These are phyloP conservation scores for Stenurella melanura DNA, from an alignment of 2,888 invertebrate genomes.

Conservation along the genomic window DNA sequence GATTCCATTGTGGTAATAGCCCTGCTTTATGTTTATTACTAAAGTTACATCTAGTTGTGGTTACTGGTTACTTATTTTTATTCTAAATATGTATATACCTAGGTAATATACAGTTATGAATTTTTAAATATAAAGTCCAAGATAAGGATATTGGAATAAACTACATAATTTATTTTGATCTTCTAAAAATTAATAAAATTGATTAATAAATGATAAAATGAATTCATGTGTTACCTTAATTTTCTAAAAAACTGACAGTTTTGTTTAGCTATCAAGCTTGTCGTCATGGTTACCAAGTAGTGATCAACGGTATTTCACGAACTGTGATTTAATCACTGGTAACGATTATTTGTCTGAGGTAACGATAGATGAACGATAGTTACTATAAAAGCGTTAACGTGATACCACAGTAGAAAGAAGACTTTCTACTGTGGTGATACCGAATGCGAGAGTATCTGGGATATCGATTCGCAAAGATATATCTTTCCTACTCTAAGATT, in stretches of 20 bases:
- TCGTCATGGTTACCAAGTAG: conserved; percentile 10
- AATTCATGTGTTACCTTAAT: not conserved
- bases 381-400: no score
- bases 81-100: not conserved
- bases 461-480: no score
- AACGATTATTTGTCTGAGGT: no score
- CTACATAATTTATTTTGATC: not conserved
- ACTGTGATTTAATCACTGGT: no score
- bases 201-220: not conserved
- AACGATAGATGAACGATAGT: no score
- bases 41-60: no score
- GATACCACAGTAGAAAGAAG: no score
- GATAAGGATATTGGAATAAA: not conserved
- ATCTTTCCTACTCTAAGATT: no score
- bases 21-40: not conserved
- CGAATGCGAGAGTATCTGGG: no score
- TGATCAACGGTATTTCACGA: no score
- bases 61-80: not conserved
- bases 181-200: not conserved
- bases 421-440: no score
- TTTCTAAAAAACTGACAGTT: not conserved
- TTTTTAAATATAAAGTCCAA: not conserved
- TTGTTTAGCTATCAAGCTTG: not conserved
- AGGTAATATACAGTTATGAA: not conserved
- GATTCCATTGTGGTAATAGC: conserved; percentile 64